These are phyloP conservation scores for Grammomys surdaster DNA, from an alignment of 2,113 vertebrate genomes.

Conservation along the genomic window DNA sequence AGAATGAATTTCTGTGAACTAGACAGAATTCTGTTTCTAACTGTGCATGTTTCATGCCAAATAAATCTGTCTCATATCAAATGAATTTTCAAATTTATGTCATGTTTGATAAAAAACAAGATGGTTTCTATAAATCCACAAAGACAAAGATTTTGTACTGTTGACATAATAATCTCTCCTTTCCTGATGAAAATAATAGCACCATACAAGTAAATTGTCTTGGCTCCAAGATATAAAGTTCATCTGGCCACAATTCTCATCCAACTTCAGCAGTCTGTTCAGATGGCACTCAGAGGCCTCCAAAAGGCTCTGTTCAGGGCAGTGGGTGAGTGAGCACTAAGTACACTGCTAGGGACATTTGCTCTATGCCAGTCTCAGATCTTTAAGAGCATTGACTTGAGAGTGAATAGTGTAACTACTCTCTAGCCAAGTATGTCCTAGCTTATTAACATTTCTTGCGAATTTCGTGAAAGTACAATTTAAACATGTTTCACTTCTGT, in stretches of 20 bases:
- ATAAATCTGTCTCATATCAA: background rate
- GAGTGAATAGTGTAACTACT: background rate
- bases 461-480: conserved; percentile 14
- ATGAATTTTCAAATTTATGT: background rate
- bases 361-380: background rate
- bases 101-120: background rate
- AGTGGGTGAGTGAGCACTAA: background rate
- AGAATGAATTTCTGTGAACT: background rate
- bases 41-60: background rate
- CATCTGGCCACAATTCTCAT: background rate
- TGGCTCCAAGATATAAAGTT: background rate
- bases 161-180: background rate
- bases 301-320: background rate
- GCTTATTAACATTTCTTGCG: background rate
- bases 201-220: background rate
- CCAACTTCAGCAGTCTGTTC: background rate
- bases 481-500: background rate
- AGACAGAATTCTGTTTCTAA: background rate
- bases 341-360: background rate
- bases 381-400: background rate
- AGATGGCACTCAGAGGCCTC: background rate
- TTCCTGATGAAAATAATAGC: conserved; percentile 9
- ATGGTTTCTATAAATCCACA: background rate
- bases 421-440: background rate
- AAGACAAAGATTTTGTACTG: background rate